phyloP scores from a whole-genome alignment of 2,888 invertebrate species.

The Allacma fusca region DNA sequence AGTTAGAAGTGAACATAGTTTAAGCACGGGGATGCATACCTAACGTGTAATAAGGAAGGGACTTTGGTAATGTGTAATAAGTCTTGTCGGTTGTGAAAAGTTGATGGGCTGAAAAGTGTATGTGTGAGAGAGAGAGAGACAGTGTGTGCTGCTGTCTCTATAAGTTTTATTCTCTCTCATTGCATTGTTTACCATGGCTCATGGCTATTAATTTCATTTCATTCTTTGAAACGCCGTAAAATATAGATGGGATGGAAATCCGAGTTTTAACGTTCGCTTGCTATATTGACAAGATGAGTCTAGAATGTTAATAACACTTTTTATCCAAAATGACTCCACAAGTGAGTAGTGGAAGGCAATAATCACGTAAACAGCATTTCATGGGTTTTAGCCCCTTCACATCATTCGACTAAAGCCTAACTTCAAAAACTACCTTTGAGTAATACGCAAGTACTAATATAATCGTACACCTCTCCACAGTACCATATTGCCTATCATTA shows the following conservation, averaged over 20 bases:
- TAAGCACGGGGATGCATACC: too few species aligned
- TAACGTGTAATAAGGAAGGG: slow-evolving; percentile 30
- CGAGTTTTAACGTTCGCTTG: slow-evolving; percentile 56
- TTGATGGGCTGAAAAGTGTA: background rate
- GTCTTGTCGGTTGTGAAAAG: slow-evolving; percentile 11
- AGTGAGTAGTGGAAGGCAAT: slow-evolving; percentile 50
- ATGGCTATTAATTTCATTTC: slow-evolving; percentile 62
- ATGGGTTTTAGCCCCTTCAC: slow-evolving; percentile 12
- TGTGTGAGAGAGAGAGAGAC: slow-evolving; percentile 7
- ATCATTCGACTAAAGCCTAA: background rate
- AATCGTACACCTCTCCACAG: background rate
- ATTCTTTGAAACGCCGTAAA: slow-evolving; percentile 61
- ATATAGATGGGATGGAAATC: slow-evolving; percentile 61
- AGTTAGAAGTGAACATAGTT: too few species aligned
- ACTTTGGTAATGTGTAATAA: slow-evolving; percentile 31
- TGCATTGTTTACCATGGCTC: slow-evolving; percentile 61
- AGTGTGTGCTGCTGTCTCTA: slow-evolving; percentile 18
- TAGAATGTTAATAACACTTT: slow-evolving; percentile 59
- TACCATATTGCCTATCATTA: too few species aligned
- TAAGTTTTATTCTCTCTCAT: slow-evolving; percentile 38
- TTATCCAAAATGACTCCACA: slow-evolving; percentile 53
- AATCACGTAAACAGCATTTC: slow-evolving; percentile 53
- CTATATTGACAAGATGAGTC: slow-evolving; percentile 58
- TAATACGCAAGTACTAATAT: background rate
- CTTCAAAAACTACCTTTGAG: background rate